Base-by-base conservation (phyloP, 1,140 invertebrate species). In the Drosophila mayri region DNA sequence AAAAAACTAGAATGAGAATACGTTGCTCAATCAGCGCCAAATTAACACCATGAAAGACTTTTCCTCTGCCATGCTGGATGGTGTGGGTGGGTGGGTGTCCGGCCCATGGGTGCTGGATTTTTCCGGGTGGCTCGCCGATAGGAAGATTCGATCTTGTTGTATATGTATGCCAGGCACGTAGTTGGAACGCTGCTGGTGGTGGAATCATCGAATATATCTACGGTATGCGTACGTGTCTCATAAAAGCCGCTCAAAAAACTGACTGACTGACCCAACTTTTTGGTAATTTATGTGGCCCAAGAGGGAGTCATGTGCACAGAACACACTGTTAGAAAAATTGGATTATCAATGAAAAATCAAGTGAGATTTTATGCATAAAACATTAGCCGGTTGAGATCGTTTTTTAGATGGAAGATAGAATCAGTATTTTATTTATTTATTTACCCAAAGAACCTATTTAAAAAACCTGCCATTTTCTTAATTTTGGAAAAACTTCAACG, bases 1-100 rank as follows among this genome's bases (percentile, higher is more conserved):
- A 52, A 52, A 5, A 28, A 28, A 35, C 20, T 44, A 37, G 61
- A 62, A 62, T 62, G 43, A 65, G 60, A 78, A 62, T 59, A 43
- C 76, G 77, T 80, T 68, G 75, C 79, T 79, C 82, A 87, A 86
- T 86, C 82, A 86, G 83, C 83, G 82, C 82, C 75, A 86, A 87
- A 86, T 87, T 86, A 86, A 86, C 83, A 86, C 83, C 84, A 86
- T 86, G 73, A 85, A 85, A 85, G 38, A 54, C 59, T 55, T 75
- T 74, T 77, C 59, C 63, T 52, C 37, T 30, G 30, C 43, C 61
- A 20, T 54, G 41, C 57, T 0, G 46, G 9, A 32, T 40, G 49
- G 32, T 20, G 41, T 43, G 40, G 14, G 8, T 18, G 40, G 50
- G 37, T 32, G 38, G 30, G 6, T 63, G 46, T 71, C 28, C 72